A percentile compares a stretch with the other conserved stretches of the same genome.
Conservation (phyloP, 2,113 vertebrate genomes). For the Mesoclemmys tuberculata region DNA sequence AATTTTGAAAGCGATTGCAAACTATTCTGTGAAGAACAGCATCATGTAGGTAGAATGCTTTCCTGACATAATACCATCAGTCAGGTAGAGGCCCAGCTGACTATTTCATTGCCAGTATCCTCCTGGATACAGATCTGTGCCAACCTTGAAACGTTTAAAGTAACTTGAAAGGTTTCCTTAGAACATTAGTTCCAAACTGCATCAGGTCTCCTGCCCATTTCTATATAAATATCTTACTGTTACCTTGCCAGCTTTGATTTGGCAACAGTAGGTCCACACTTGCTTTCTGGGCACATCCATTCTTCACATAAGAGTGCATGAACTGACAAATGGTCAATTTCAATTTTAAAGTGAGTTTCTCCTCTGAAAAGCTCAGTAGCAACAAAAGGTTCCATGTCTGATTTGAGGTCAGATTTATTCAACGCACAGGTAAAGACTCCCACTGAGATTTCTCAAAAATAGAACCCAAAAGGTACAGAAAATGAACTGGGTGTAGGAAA, state of each 20-base stretch:
- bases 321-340: background rate
- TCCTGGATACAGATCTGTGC: constrained; percentile 2
- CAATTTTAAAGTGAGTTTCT: background rate
- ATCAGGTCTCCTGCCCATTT: background rate
- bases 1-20: background rate
- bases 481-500: background rate
- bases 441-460: background rate
- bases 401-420: fast-evolving
- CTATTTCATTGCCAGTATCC: constrained; percentile 29
- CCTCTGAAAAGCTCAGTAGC: background rate
- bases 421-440: background rate
- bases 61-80: background rate
- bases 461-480: background rate
- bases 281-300: background rate
- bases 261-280: background rate
- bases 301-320: fast-evolving
- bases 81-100: constrained; percentile 11
- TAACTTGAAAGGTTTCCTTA: background rate
- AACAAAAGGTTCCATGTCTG: fast-evolving
- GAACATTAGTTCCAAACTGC: background rate
- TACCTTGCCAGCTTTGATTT: background rate
- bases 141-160: background rate
- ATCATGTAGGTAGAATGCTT: background rate
- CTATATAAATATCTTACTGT: fast-evolving
- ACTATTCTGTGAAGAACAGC: constrained; percentile 30